Percentiles rank a stretch among this genome's conserved stretches.
Evolutionary conservation across 2,888 invertebrate genomes (phyloP).

Genomic region (Ryuthela nishihirai): DNA sequence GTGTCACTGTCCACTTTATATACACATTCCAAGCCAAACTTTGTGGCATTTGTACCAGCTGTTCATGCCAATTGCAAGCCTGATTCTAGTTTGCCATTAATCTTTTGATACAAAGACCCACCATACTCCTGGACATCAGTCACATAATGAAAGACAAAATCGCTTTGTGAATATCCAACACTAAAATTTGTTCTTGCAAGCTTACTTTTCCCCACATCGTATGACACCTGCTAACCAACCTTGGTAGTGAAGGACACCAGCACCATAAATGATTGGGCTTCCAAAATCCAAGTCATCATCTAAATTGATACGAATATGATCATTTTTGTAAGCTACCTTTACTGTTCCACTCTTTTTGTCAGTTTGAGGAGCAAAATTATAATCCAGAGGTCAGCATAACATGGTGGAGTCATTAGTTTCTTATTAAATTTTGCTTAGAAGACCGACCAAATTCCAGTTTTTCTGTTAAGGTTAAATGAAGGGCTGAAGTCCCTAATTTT

Average conservation of each 20-base stretch:
- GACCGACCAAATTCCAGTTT: too few relatives aligned
- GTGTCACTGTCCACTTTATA: constrained; percentile 79
- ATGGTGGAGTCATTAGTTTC: too few relatives aligned
- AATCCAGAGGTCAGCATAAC: too few relatives aligned
- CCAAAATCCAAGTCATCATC: constrained; percentile 77
- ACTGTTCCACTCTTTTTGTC: constrained; percentile 89
- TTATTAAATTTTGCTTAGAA: too few relatives aligned
- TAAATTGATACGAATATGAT: constrained; percentile 73
- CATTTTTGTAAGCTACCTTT: constrained; percentile 81
- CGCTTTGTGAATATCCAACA: constrained; percentile 82
- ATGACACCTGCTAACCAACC: constrained; percentile 71
- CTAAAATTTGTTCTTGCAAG: constrained; percentile 90
- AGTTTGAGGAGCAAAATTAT: constrained; percentile 90
- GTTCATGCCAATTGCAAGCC: constrained; percentile 90
- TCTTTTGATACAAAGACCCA: constrained; percentile 89
- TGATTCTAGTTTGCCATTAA: constrained; percentile 78
- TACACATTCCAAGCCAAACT: constrained; percentile 87
- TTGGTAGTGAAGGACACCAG: constrained; percentile 81
- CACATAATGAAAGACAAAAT: constrained; percentile 92
- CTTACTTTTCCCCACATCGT: constrained; percentile 86
- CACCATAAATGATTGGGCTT: constrained; percentile 77
- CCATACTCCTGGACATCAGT: constrained; percentile 91
- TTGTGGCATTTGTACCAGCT: constrained; percentile 81
- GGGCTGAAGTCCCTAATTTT: too few relatives aligned
- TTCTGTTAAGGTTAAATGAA: too few relatives aligned